Percentiles rank a stretch among this genome's conserved stretches.
phyloP scores from a whole-genome alignment of 2,888 invertebrate genomes.

The Xestia ashworthii region DNA sequence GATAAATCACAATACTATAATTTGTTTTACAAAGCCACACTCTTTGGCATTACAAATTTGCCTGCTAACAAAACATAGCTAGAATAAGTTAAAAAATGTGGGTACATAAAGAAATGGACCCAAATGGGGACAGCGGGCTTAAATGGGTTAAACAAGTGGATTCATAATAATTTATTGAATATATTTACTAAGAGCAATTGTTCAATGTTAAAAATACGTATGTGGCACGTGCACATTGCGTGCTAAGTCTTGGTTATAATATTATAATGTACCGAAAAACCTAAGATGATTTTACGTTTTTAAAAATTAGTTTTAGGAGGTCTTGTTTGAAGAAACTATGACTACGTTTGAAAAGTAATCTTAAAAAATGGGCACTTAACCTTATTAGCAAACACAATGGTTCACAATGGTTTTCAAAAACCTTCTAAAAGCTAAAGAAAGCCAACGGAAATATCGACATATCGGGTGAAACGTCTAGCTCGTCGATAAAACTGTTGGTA shows the following conservation, averaged over 20 bases:
- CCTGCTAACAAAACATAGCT: too few relatives aligned
- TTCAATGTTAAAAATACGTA: constrained; percentile 8
- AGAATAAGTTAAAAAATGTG: too few relatives aligned
- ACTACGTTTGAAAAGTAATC: background rate
- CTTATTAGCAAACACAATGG: background rate
- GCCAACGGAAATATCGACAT: background rate
- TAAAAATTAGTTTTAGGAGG: too few relatives aligned
- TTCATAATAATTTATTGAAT: background rate
- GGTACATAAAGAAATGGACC: too few relatives aligned
- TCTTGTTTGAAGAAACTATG: background rate
- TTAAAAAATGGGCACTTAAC: background rate
- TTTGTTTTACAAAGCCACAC: too few relatives aligned
- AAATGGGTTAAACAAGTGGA: constrained; percentile 25
- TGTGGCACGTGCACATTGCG: background rate
- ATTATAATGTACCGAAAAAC: background rate
- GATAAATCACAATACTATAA: too few relatives aligned
- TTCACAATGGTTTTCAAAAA: too few relatives aligned
- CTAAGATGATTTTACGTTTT: background rate
- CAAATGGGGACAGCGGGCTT: too few relatives aligned
- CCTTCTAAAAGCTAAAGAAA: background rate
- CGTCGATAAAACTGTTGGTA: background rate
- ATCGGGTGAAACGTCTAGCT: background rate
- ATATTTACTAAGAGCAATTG: background rate
- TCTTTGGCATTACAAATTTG: too few relatives aligned
- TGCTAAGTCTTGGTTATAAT: background rate